A percentile compares a stretch with the other conserved stretches of the same genome.
Conservation (phyloP, 1,140 invertebrate species). For the Pachypeltis micranthus region DNA sequence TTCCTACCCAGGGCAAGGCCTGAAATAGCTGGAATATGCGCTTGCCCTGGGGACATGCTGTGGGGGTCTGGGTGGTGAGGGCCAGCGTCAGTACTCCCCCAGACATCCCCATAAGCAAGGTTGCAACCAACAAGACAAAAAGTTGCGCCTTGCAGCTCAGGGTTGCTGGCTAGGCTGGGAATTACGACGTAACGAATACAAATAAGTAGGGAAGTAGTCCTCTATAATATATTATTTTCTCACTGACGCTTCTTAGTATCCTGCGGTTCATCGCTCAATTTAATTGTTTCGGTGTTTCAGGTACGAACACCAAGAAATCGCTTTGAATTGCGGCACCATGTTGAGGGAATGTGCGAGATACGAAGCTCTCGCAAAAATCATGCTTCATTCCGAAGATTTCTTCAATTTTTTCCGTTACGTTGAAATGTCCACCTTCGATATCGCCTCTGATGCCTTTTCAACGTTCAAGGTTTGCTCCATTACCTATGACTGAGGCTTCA, state of each 20-base stretch:
- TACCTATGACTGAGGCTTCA: too few relatives aligned
- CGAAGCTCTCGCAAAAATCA: constrained; percentile 94
- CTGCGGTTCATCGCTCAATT: constrained; percentile 10
- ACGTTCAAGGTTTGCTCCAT: constrained; percentile 99
- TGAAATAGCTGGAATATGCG: too few relatives aligned
- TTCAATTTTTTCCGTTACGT: constrained; percentile 99
- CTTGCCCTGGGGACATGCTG: too few relatives aligned
- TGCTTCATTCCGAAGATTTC: constrained; percentile 95
- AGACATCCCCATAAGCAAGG: too few relatives aligned
- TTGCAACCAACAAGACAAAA: too few relatives aligned
- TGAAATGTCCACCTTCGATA: constrained; percentile 99
- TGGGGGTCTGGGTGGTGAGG: too few relatives aligned
- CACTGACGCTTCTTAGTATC: constrained; percentile 16
- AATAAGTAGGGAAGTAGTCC: not conserved
- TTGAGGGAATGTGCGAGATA: constrained; percentile 94
- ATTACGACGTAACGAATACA: too few relatives aligned
- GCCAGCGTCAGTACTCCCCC: too few relatives aligned
- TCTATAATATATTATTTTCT: not conserved
- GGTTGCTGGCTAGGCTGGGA: too few relatives aligned
- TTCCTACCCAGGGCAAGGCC: too few relatives aligned
- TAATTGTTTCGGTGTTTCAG: constrained; percentile 40
- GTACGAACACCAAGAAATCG: constrained; percentile 97
- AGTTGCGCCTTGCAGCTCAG: too few relatives aligned
- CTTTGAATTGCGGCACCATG: constrained; percentile 98
- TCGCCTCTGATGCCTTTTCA: constrained; percentile 99